Conservation (phyloP, 2,113 vertebrate species). For the Limnothrissa miodon region DNA sequence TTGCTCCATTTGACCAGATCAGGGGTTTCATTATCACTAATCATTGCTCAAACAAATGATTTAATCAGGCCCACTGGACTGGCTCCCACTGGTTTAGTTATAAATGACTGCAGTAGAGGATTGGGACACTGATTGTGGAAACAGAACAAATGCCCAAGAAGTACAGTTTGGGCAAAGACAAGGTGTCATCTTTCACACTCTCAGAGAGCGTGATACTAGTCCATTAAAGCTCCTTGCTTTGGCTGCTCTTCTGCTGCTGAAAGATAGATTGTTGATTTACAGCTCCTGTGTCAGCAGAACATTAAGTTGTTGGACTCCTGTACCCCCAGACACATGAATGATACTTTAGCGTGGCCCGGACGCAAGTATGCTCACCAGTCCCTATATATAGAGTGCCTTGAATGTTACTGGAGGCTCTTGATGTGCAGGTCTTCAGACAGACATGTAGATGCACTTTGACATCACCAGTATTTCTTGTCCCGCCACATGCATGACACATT, state of each 20-base stretch:
- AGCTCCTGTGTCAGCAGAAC: conserved; percentile 14
- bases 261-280: conserved; percentile 11
- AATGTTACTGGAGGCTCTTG: background rate
- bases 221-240: background rate
- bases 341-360: background rate
- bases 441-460: conserved; percentile 15
- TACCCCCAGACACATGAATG: conserved; percentile 6
- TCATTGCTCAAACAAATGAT: background rate
- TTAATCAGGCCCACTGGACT: background rate
- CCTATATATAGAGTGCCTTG: background rate
- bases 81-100: background rate
- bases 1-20: background rate
- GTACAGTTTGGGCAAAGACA: background rate
- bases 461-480: conserved; percentile 1
- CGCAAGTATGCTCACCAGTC: conserved; percentile 3
- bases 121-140: background rate
- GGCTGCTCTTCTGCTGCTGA: background rate
- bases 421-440: conserved; percentile 1
- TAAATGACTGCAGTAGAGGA: background rate
- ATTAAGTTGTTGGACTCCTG: conserved; percentile 16
- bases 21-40: background rate
- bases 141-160: background rate
- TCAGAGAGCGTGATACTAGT: background rate
- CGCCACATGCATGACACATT: background rate
- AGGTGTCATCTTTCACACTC: background rate